Evolutionary conservation across 1,140 invertebrate genomes (phyloP), one percentile per base, ranked within the genome.

Genomic region (Neoseiulus cucumeris): DNA sequence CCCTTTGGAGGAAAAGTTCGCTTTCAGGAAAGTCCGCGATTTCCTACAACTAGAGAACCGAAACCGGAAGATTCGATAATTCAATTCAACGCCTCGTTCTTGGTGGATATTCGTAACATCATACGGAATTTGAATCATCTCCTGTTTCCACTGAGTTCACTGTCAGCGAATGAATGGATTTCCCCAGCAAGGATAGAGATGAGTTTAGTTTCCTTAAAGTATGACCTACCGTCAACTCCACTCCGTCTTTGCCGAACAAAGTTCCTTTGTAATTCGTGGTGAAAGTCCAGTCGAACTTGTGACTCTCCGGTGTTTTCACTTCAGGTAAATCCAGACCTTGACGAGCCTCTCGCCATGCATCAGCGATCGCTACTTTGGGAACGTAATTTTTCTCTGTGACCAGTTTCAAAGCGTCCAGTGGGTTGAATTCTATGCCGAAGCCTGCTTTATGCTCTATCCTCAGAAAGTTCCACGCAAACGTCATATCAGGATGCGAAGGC

Each of bases 401-500:
- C 67, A 79, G 72, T 73, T 83, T 84, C 28, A 98, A 76, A 1
- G 94, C 90, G 80, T 96, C 90, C 20, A 97, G 78, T 7, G 91
- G 85, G 75, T 85, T 89, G 73, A 98, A 98, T 72, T 87, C 81
- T 47, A 98, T 79, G 14, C 77, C 74, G 67, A 83, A 82, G 55
- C 88, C 88, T 73, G 77, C 77, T 9, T 66, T 47, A 73, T 90
- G 86, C 59, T 77, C 76, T 1, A 92, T 71, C 42, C 75, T 76
- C 12, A 95, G 76, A 68, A 39, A 76, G 73, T 94, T 95, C 70
- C 88, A 87, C 22, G 89, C 88, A 81, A 97, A 98, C 18, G 96
- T 87, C 93, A 98, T 98, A 73, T 98, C 94, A 18, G 94, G 94
- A 69, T 96, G 80, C 74, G 94, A 89, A 42, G 90, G 89, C 69